These are phyloP conservation scores for Phaethornis superciliosus DNA, from an alignment of 2,113 vertebrate species.

Conservation along the genomic window DNA sequence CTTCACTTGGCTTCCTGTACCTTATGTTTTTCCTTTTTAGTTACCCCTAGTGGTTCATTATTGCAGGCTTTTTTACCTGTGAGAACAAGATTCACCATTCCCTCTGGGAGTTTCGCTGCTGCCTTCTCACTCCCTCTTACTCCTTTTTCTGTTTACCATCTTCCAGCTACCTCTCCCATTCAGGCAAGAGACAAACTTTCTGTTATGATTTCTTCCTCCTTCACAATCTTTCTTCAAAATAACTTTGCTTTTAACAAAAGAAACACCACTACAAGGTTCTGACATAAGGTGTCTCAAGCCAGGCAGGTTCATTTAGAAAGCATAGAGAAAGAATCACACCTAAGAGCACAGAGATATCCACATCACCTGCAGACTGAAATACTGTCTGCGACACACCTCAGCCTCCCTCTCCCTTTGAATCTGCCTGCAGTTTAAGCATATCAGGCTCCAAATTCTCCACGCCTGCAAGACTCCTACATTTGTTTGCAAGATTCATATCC, in stretches of 20 bases:
- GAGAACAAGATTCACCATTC: constrained; percentile 58
- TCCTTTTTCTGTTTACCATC: not conserved
- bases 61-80: constrained; percentile 52
- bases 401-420: not conserved
- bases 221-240: not conserved
- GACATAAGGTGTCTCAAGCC: not conserved
- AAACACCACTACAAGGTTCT: not conserved
- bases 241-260: not conserved
- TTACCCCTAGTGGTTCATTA: constrained; percentile 9
- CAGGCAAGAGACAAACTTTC: not conserved
- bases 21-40: constrained; percentile 12
- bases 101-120: constrained; percentile 1
- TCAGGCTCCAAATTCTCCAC: not conserved
- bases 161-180: constrained; percentile 12
- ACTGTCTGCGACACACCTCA: not conserved
- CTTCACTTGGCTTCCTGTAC: constrained; percentile 28
- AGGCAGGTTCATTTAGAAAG: not conserved
- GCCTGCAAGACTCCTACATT: not conserved
- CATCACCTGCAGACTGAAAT: not conserved
- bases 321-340: not conserved
- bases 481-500: not conserved
- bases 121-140: not conserved
- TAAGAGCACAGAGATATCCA: not conserved
- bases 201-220: not conserved
- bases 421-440: not conserved